These are phyloP conservation scores for Chrosomus eos DNA, from an alignment of 2,797 vertebrate species.

Conservation along the genomic window DNA sequence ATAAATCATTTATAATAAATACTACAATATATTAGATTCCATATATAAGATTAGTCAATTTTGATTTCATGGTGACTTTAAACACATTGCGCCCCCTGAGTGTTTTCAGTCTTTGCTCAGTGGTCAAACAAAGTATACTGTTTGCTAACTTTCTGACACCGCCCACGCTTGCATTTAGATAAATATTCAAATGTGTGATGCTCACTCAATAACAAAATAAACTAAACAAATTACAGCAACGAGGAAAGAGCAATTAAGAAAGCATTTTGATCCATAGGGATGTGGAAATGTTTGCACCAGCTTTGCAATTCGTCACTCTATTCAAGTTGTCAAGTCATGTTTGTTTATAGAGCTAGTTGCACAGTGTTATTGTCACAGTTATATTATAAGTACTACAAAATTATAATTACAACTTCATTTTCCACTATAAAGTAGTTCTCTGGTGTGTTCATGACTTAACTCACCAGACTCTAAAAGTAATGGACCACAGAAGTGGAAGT, in stretches of 20 bases:
- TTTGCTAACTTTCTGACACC: neutral
- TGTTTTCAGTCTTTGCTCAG: neutral
- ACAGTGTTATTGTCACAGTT: too few relatives aligned
- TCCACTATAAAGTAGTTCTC: neutral
- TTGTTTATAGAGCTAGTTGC: neutral
- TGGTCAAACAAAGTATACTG: neutral
- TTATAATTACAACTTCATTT: too few relatives aligned
- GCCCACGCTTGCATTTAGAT: neutral
- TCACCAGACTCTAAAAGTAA: too few relatives aligned
- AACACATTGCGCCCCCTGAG: neutral
- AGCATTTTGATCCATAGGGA: too few relatives aligned
- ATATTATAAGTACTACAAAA: too few relatives aligned
- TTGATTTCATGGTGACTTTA: neutral
- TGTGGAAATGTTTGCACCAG: neutral
- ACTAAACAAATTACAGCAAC: neutral
- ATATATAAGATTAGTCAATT: neutral
- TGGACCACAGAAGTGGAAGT: neutral
- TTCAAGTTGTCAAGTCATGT: neutral
- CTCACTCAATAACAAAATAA: neutral
- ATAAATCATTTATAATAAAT: neutral
- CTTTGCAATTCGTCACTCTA: neutral
- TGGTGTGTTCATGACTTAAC: too few relatives aligned
- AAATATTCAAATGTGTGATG: neutral
- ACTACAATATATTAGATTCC: neutral
- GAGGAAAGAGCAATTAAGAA: neutral